Evolutionary conservation across 1,140 invertebrate genomes (phyloP).

Genomic region (Octopus bimaculoides): DNA sequence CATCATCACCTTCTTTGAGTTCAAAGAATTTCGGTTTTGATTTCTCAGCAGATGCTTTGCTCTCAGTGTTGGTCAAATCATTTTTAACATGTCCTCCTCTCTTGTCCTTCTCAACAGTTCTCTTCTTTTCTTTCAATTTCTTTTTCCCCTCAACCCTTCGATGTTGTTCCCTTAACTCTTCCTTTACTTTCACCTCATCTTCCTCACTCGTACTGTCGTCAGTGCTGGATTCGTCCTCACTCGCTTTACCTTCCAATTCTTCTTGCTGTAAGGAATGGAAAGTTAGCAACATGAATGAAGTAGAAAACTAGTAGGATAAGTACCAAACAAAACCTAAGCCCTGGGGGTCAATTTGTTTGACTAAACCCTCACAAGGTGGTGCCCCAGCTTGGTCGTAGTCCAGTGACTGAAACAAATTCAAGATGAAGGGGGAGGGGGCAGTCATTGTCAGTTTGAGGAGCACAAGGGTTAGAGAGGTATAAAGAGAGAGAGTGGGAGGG

Average conservation of each 20-base stretch:
- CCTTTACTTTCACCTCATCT: conserved; percentile 74
- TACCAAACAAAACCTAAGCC: too few species aligned
- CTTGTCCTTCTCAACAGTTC: conserved; percentile 11
- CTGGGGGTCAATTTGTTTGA: too few species aligned
- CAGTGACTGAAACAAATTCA: too few species aligned
- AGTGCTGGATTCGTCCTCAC: conserved; percentile 44
- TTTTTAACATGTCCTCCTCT: conserved; percentile 12
- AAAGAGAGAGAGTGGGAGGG: too few species aligned
- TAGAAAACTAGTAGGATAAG: not conserved
- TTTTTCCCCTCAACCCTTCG: conserved; percentile 58
- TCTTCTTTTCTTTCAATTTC: conserved; percentile 28
- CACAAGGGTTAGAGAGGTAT: too few species aligned
- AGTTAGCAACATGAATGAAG: not conserved
- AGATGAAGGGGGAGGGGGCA: too few species aligned
- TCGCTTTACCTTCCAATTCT: conserved; percentile 52
- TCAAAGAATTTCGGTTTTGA: conserved; percentile 65
- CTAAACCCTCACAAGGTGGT: too few species aligned
- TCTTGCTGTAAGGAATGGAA: conserved; percentile 28
- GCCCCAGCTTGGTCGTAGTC: too few species aligned
- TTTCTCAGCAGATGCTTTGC: not conserved
- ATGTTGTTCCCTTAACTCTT: conserved; percentile 78
- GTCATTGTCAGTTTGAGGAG: too few species aligned
- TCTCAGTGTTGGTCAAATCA: not conserved
- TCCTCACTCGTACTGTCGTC: conserved; percentile 62
- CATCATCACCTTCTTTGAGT: conserved; percentile 66